Conservation (phyloP, 2,113 vertebrate species). For the Platysteira castanea region DNA sequence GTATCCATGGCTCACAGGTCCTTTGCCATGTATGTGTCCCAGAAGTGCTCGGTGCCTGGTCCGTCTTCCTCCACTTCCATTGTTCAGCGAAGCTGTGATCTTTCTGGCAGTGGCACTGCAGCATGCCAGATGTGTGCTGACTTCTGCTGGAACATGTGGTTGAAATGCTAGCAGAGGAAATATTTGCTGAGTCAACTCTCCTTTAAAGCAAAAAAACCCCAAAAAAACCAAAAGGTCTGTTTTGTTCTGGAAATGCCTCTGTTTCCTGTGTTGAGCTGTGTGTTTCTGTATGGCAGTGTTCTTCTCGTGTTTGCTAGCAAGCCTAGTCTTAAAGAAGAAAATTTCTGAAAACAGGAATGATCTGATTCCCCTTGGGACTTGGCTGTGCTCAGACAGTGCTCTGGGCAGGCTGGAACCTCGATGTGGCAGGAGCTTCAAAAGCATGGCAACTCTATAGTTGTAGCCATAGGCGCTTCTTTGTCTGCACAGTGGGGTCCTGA, state of each 20-base stretch:
- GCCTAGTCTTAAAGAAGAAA: background rate
- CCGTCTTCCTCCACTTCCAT: background rate
- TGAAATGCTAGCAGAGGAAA: background rate
- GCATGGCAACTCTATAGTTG: accelerated
- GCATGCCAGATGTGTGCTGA: background rate
- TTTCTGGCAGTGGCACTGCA: background rate
- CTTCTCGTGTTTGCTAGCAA: background rate
- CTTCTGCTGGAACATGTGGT: conserved; percentile 27
- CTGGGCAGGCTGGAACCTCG: background rate
- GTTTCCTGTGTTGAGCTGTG: background rate
- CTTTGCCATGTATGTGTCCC: background rate
- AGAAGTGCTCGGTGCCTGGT: background rate
- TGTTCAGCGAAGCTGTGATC: background rate
- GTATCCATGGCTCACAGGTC: background rate
- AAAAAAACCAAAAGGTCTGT: background rate
- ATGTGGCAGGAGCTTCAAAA: background rate
- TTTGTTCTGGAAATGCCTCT: background rate
- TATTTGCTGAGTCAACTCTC: conserved; percentile 58
- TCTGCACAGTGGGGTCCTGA: background rate
- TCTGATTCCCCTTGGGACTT: background rate
- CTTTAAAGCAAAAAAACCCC: background rate
- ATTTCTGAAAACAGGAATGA: background rate
- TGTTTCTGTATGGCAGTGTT: background rate
- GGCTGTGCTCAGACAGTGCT: background rate
- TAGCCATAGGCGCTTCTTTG: background rate